Evolutionary conservation across 2,797 vertebrate genomes (phyloP).

Genomic region (Danio jaintianensis): DNA sequence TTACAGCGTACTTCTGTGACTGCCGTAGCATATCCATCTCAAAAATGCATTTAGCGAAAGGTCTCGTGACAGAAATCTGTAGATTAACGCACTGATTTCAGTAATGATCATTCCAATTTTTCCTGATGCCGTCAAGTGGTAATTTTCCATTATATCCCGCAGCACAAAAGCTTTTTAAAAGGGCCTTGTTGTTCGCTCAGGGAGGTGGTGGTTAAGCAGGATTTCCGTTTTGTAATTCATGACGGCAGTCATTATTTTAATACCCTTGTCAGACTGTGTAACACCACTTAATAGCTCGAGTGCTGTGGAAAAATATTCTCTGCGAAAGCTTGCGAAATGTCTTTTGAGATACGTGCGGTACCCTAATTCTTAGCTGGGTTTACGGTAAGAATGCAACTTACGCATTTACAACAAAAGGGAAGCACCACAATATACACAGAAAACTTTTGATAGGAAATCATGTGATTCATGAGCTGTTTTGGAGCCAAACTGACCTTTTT

Average conservation of each 20-base stretch:
- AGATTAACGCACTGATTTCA: conserved; percentile 1
- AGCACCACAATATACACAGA: conserved; percentile 12
- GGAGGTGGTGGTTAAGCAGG: conserved; percentile 80
- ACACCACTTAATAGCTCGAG: conserved; percentile 65
- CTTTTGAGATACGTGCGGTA: conserved; percentile 30
- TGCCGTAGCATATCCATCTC: background rate
- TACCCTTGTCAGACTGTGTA: conserved; percentile 75
- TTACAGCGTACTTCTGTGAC: background rate
- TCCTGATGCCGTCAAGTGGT: conserved; percentile 54
- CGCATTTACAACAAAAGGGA: background rate
- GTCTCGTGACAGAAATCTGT: background rate
- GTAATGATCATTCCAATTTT: background rate
- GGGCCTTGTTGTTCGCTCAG: conserved; percentile 71
- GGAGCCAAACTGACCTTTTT: conserved; percentile 67
- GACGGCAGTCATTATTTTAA: conserved; percentile 74
- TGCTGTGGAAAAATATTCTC: conserved; percentile 33
- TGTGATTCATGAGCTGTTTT: conserved; percentile 43
- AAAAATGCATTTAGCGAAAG: background rate
- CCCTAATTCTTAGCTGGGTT: conserved; percentile 48
- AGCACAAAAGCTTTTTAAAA: conserved; percentile 70
- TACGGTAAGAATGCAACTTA: conserved; percentile 27
- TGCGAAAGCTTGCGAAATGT: conserved; percentile 52
- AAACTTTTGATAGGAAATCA: conserved; percentile 32
- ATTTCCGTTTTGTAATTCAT: conserved; percentile 80
- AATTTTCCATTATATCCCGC: conserved; percentile 65